These are phyloP conservation scores for Phaedon cochleariae DNA, from an alignment of 2,888 invertebrate genomes.

Conservation along the genomic window DNA sequence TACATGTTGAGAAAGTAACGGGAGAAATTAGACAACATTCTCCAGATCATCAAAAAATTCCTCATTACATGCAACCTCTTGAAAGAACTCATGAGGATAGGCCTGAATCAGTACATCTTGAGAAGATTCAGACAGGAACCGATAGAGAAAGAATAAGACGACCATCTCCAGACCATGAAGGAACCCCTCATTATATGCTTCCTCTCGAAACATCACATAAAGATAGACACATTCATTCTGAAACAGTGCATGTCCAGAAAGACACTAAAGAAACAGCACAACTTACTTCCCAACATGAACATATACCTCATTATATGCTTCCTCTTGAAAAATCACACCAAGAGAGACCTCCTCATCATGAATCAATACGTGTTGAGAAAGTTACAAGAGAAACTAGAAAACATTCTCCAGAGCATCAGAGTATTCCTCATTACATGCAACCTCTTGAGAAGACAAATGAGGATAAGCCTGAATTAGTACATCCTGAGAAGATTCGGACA, in stretches of 20 bases:
- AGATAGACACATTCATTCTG: background rate
- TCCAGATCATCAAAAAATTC: too few species aligned
- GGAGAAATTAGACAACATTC: too few species aligned
- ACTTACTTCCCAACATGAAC: background rate
- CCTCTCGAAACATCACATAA: conserved; percentile 50
- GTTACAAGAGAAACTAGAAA: background rate
- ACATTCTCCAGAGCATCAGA: conserved; percentile 33
- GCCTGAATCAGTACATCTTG: background rate
- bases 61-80: conserved; percentile 56
- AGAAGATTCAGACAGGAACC: background rate
- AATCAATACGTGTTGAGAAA: background rate
- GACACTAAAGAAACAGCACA: background rate
- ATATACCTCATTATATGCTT: conserved; percentile 25
- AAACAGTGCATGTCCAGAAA: background rate
- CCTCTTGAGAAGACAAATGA: conserved; percentile 50
- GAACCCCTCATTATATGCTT: conserved; percentile 55
- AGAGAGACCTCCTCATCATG: background rate
- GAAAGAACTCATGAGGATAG: conserved; percentile 39
- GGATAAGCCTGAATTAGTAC: too few species aligned
- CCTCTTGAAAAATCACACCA: conserved; percentile 22
- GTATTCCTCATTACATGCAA: conserved; percentile 55
- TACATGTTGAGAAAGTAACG: background rate
- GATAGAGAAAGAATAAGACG: background rate
- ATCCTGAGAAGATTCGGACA: background rate
- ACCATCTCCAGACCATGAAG: conserved; percentile 33